A percentile compares a stretch with the other conserved stretches of the same genome.
These are phyloP conservation scores for Bombus terrestris DNA, from an alignment of 1,140 invertebrate species.

Conservation along the genomic window DNA sequence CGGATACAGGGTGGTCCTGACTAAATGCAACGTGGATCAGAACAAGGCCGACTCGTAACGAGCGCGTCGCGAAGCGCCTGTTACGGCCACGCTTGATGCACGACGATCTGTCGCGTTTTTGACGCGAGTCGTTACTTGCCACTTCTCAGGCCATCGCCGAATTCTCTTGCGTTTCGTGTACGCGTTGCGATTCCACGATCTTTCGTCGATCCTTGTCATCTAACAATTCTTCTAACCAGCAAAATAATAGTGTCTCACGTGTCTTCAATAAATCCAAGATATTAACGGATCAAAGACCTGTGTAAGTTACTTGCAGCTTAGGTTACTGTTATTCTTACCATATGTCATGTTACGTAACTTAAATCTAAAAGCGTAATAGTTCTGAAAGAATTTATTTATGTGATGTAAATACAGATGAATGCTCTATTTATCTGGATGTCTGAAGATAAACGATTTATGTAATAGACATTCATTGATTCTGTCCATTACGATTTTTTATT, in stretches of 20 bases:
- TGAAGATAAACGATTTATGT: too few relatives aligned
- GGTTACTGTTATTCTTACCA: neutral
- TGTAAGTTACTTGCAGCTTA: neutral
- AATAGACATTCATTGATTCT: too few relatives aligned
- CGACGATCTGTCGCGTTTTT: conserved; percentile 68
- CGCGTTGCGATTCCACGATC: neutral
- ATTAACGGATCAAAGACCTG: neutral
- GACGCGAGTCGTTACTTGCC: conserved; percentile 72
- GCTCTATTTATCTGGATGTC: too few relatives aligned
- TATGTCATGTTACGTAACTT: neutral
- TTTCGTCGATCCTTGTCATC: neutral
- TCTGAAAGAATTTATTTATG: too few relatives aligned
- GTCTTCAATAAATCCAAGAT: neutral
- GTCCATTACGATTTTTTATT: too few relatives aligned
- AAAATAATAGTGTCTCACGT: neutral
- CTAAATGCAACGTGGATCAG: conserved; percentile 70
- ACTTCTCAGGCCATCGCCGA: conserved; percentile 63
- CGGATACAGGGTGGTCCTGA: conserved; percentile 67
- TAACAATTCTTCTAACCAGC: neutral
- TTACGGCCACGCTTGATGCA: conserved; percentile 67
- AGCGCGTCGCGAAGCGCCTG: conserved; percentile 73
- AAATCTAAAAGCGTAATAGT: neutral
- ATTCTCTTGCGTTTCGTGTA: conserved; percentile 50
- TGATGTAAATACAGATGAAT: too few relatives aligned
- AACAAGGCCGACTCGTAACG: conserved; percentile 73